These are phyloP conservation scores for Alviniconcha marisindica DNA, from an alignment of 1,140 invertebrate genomes.

Conservation along the genomic window DNA sequence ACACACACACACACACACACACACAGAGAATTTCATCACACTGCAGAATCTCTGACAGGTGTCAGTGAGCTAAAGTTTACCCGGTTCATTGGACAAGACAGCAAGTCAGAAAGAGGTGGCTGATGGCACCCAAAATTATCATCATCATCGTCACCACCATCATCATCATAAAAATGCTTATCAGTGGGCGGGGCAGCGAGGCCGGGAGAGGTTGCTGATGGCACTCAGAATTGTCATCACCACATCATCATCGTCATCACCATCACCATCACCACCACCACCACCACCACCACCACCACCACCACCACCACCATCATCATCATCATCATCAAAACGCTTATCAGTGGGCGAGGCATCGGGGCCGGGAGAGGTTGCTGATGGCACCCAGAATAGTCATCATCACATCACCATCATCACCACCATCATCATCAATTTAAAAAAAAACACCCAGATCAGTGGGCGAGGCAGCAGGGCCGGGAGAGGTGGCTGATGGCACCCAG, in stretches of 20 bases:
- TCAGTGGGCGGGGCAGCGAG: neutral
- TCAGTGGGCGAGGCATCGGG: neutral
- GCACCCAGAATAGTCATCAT: neutral
- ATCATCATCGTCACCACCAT: no score
- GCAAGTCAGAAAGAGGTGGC: no score
- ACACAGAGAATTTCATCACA: no score
- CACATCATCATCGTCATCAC: neutral
- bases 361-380: conserved; percentile 11
- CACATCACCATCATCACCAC: neutral
- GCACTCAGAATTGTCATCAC: neutral
- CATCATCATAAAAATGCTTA: no score
- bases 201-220: neutral
- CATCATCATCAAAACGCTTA: neutral
- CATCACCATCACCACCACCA: neutral
- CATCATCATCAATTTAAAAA: neutral
- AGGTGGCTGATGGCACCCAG: conserved; percentile 9
- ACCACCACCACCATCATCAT: neutral
- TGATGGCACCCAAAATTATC: no score
- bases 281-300: neutral
- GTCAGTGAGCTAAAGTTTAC: neutral
- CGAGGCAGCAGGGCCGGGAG: conserved; percentile 9
- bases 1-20: no score
- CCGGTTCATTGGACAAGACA: no score
- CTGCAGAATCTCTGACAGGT: neutral
- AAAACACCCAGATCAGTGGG: neutral